Evolutionary conservation across 2,888 invertebrate genomes (phyloP).

Genomic region (Leptopilina myrica): DNA sequence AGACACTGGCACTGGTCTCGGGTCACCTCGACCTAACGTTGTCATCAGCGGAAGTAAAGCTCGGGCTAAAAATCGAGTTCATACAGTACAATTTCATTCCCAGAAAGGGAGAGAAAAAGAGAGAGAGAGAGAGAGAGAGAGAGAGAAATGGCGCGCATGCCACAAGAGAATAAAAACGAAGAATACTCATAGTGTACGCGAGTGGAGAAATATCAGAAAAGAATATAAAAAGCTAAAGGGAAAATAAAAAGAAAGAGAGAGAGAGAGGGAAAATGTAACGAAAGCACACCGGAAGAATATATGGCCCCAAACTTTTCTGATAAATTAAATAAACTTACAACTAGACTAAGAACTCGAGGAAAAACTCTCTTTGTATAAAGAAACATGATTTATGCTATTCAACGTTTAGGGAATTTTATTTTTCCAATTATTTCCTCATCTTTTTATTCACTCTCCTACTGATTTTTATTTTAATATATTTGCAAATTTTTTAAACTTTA

Average conservation of each 20-base stretch:
- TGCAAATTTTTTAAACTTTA: no score
- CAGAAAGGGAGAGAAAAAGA: no score
- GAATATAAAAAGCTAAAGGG: constrained; percentile 10
- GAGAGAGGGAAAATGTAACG: not conserved
- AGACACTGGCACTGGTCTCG: constrained; percentile 51
- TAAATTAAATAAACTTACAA: constrained; percentile 27
- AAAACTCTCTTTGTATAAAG: not conserved
- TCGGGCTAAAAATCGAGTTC: constrained; percentile 44
- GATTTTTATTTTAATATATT: no score
- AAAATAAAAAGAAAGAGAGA: not conserved
- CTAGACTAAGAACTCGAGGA: not conserved
- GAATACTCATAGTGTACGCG: not conserved
- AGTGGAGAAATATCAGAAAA: not conserved
- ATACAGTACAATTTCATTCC: constrained; percentile 18
- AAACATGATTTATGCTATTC: not conserved
- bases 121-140: not conserved
- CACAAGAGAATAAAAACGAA: constrained; percentile 2
- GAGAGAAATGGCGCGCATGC: not conserved
- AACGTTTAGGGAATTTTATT: no score
- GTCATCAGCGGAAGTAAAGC: constrained; percentile 44
- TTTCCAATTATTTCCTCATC: no score
- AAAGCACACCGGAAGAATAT: not conserved
- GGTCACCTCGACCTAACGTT: constrained; percentile 47
- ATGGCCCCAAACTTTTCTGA: constrained; percentile 13
- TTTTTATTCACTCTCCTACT: no score